phyloP scores from a whole-genome alignment of 2,888 invertebrate species.

The Nomada hirtipes region DNA sequence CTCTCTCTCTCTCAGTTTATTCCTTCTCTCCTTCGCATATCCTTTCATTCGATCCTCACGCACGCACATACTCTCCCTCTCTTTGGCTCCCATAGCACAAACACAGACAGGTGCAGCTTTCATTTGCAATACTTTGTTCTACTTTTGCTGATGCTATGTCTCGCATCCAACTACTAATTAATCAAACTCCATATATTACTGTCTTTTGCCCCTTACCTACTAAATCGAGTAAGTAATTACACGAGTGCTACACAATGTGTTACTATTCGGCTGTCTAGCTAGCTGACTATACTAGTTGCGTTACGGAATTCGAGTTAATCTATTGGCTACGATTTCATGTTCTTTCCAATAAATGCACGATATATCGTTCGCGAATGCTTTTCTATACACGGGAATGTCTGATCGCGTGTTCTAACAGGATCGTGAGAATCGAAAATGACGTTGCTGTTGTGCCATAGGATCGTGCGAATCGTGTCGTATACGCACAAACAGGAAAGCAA shows the following conservation, averaged over 20 bases:
- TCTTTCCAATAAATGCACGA: constrained; percentile 41
- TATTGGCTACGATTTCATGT: constrained; percentile 58
- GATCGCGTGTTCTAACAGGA: not conserved
- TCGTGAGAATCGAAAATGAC: not conserved
- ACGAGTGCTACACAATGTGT: constrained; percentile 65
- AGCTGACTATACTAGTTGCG: constrained; percentile 66
- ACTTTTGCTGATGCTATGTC: constrained; percentile 35
- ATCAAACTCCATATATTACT: constrained; percentile 60
- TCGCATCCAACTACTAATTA: constrained; percentile 55
- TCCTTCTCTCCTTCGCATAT: constrained; percentile 15
- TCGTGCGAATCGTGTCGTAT: not conserved
- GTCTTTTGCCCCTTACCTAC: constrained; percentile 67
- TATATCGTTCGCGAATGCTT: not conserved
- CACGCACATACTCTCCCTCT: constrained; percentile 6
- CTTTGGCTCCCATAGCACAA: not conserved
- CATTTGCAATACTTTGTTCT: not conserved
- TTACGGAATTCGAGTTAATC: constrained; percentile 55
- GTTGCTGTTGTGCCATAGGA: not conserved
- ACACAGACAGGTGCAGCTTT: not conserved
- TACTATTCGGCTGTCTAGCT: constrained; percentile 71
- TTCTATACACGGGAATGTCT: not conserved
- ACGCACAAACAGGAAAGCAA: not conserved
- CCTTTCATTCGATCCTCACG: constrained; percentile 12
- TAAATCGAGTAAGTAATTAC: constrained; percentile 69
- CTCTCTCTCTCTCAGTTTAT: constrained; percentile 15